Evolutionary conservation across 1,140 invertebrate genomes (phyloP), one percentile per base, ranked within the genome.

Genomic region (Rhopalosiphum padi): DNA sequence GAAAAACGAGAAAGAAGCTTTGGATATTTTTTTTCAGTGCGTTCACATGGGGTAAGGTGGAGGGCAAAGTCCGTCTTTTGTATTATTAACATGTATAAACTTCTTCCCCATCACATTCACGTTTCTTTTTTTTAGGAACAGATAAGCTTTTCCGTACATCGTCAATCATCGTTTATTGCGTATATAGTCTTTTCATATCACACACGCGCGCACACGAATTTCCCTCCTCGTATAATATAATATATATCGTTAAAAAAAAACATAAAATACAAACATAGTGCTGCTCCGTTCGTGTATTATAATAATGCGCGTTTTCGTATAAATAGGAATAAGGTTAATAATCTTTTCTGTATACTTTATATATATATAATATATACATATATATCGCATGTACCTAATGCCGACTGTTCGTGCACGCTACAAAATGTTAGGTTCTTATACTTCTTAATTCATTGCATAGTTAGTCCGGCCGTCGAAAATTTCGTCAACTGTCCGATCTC

Each of bases 111-210:
- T 30, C n/a, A 48, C n/a, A 53, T 85, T 85, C 68, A 8, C 7
- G n/a, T 48, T 92, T 46, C 35, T 21, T 93, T 77, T 60, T 51
- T 77, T 93, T 86, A 55, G 77, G 35, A 92, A 53, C 30, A 92
- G 91, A 93, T 93, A 93, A 93, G 91, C 91, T 85, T 86, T 93
- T 91, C 25, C 48, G 77, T 41, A 86, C 91, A 55, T 93, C 91
- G 91, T 93, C 91, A 93, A 93, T 93, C 91, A 93, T 93, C 91
- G 82, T 93, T 93, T 93, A 85, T 92, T 92, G 90, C 68, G 21
- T 23, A 53, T 53, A 37, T 53, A 41, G 43, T 51, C 48, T 51
- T 48, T 92, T 48, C 48, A 46, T 85, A 41, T 51, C 25, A 51
- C 53, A 85, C 60, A 51, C 88, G 55, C 90, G 55, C 11, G n/a